A percentile compares a stretch with the other conserved stretches of the same genome.
Evolutionary conservation across 2,888 invertebrate genomes (phyloP).

Genomic region (Bruchidius siliquastri): DNA sequence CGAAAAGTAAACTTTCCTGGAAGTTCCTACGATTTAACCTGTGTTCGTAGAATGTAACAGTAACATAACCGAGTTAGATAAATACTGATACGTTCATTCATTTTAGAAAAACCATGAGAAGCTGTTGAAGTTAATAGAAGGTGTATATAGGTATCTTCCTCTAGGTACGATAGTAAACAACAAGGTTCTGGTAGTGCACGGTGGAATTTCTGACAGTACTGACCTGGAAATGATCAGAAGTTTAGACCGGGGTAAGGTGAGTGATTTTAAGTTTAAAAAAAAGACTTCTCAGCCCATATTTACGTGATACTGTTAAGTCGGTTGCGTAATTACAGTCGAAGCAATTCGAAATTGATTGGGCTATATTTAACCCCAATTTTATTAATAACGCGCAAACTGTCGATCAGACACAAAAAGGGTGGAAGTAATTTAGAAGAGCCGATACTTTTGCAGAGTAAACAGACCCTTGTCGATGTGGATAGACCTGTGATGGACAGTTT

Average conservation of each 20-base stretch:
- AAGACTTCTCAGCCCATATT: too few species aligned
- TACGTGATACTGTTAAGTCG: too few species aligned
- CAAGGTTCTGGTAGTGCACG: conserved; percentile 85
- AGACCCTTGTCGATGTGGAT: background rate
- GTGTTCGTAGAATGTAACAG: too few species aligned
- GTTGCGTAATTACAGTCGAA: background rate
- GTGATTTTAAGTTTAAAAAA: conserved; percentile 15
- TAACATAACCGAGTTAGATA: too few species aligned
- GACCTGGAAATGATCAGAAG: conserved; percentile 75
- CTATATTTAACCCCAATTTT: background rate
- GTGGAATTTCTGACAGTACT: conserved; percentile 86
- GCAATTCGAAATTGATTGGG: background rate
- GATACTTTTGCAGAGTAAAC: background rate
- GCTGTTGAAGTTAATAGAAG: conserved; percentile 76
- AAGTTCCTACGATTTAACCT: too few species aligned
- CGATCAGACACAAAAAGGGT: background rate
- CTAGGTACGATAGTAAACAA: conserved; percentile 86
- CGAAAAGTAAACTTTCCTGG: too few species aligned
- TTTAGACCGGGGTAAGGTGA: conserved; percentile 80
- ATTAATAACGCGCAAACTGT: background rate
- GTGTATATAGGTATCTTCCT: conserved; percentile 89
- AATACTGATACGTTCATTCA: conserved; percentile 1
- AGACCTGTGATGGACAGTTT: background rate
- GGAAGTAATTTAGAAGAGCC: background rate
- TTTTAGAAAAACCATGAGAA: conserved; percentile 70